These are phyloP conservation scores for Diploptera punctata DNA, from an alignment of 2,888 invertebrate species.

Conservation along the genomic window DNA sequence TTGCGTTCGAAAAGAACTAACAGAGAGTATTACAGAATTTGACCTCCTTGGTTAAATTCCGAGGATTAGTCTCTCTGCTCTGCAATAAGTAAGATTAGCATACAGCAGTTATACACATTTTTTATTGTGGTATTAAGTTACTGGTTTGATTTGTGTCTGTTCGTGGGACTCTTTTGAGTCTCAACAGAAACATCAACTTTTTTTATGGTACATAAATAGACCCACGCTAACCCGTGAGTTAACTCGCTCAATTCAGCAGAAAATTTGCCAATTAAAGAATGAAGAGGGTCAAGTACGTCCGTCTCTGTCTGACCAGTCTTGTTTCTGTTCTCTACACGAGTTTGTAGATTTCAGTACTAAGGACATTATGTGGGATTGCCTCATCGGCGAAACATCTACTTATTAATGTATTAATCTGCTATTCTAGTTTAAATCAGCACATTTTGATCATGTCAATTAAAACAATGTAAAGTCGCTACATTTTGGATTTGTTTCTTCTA, in stretches of 20 bases:
- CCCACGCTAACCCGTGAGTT: constrained; percentile 32
- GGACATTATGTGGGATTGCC: too few species aligned
- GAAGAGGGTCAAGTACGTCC: background rate
- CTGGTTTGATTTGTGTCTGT: constrained; percentile 3
- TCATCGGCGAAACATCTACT: too few species aligned
- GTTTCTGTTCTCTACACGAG: background rate
- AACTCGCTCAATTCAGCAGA: constrained; percentile 30
- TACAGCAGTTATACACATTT: background rate
- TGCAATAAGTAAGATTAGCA: background rate
- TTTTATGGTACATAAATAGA: constrained; percentile 16
- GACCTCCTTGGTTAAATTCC: too few species aligned
- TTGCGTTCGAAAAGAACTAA: too few species aligned
- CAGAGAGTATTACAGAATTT: too few species aligned
- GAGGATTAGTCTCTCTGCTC: too few species aligned
- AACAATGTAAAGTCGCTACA: too few species aligned
- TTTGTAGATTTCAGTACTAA: too few species aligned
- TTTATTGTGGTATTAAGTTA: background rate
- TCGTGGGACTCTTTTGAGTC: background rate
- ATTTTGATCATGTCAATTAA: too few species aligned
- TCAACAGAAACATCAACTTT: background rate
- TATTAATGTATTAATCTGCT: too few species aligned
- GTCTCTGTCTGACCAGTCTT: background rate
- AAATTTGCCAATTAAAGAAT: constrained; percentile 27
- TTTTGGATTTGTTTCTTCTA: too few species aligned
- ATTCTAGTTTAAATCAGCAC: too few species aligned